A percentile compares a stretch with the other conserved stretches of the same genome.
Conservation (phyloP, 2,888 invertebrate genomes). For the Microdon myrmicae region DNA sequence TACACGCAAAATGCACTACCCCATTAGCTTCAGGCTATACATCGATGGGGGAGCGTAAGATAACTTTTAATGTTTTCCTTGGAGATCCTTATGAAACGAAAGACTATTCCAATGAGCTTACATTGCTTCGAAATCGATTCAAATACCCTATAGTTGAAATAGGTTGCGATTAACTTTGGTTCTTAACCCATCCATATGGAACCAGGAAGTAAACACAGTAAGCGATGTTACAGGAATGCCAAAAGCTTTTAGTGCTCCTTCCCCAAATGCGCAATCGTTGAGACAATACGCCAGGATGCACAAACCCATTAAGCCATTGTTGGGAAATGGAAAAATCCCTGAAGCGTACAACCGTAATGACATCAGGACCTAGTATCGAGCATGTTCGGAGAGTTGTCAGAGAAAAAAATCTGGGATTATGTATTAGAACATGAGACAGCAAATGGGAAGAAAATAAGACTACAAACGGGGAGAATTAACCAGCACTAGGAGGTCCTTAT, state of each 20-base stretch:
- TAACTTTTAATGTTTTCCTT: constrained; percentile 30
- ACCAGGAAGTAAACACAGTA: constrained; percentile 30
- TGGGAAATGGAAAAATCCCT: constrained; percentile 45
- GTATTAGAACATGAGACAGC: too few species aligned
- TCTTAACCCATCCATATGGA: constrained; percentile 35
- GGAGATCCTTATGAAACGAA: constrained; percentile 34
- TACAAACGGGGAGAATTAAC: too few species aligned
- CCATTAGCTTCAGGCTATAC: too few species aligned
- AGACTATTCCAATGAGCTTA: constrained; percentile 22
- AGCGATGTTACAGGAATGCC: constrained; percentile 7
- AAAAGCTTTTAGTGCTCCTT: constrained; percentile 40
- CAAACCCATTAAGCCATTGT: constrained; percentile 42
- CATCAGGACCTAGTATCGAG: constrained; percentile 44
- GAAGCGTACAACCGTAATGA: constrained; percentile 48
- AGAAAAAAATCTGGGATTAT: too few species aligned
- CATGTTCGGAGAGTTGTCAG: constrained; percentile 29
- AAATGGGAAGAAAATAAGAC: too few species aligned
- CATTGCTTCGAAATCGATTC: constrained; percentile 24
- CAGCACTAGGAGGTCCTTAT: too few species aligned
- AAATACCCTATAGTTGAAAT: constrained; percentile 10
- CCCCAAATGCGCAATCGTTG: constrained; percentile 33
- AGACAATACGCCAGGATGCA: constrained; percentile 49
- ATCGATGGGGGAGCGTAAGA: constrained; percentile 7
- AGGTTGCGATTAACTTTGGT: constrained; percentile 29
- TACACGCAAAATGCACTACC: too few species aligned